Conservation (phyloP, 2,888 invertebrate genomes). For the Allolobophora icterica region DNA sequence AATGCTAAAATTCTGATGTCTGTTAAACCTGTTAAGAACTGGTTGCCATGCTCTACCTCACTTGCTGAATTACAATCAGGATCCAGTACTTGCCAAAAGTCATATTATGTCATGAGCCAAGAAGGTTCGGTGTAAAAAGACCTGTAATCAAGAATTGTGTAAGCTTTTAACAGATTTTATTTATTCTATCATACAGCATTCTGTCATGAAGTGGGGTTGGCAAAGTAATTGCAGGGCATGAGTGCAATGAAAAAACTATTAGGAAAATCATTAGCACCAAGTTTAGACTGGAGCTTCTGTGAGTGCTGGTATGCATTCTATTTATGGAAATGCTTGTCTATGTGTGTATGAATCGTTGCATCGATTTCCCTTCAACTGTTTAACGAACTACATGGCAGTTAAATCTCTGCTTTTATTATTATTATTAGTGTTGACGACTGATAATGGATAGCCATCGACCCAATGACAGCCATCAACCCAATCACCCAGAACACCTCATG, state of each 20-base stretch:
- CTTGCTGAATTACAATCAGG: background rate
- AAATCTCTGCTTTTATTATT: too few relatives aligned
- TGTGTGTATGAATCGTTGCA: too few relatives aligned
- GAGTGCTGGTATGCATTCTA: background rate
- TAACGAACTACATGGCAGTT: too few relatives aligned
- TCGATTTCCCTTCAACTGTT: too few relatives aligned
- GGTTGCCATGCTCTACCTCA: background rate
- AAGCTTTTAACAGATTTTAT: background rate
- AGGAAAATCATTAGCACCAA: background rate
- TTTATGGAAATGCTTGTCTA: too few relatives aligned
- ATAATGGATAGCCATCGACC: conserved; percentile 51
- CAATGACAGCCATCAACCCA: too few relatives aligned
- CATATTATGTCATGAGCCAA: background rate
- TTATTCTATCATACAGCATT: background rate
- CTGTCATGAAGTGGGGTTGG: background rate
- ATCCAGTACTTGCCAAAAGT: background rate
- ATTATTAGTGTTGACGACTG: background rate
- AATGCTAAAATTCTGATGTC: background rate
- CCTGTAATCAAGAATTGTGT: background rate
- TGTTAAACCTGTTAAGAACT: background rate
- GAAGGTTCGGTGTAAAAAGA: background rate
- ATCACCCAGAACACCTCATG: conserved; percentile 47
- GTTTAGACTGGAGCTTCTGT: background rate
- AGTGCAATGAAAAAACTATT: background rate
- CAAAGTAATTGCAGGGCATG: background rate